Conservation (phyloP, 2,888 invertebrate species). For the Cremastobaeus sp. region DNA sequence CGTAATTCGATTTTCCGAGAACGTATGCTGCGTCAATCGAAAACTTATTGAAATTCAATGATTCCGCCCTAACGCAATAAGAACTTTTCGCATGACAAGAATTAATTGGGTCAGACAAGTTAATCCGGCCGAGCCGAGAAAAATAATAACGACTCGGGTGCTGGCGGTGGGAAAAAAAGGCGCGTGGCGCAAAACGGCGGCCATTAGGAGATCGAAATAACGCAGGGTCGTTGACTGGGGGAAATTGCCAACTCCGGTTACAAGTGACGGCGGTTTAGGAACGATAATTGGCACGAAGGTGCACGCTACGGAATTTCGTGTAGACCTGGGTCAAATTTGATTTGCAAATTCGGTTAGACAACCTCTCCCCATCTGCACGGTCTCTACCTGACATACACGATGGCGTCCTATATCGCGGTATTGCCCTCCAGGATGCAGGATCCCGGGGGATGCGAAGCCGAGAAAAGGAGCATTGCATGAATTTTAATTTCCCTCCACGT, state of each 20-base stretch:
- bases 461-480: conserved; percentile 74
- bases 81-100: conserved; percentile 2
- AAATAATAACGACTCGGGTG: conserved; percentile 4
- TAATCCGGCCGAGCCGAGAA: background rate
- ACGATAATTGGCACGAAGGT: conserved; percentile 73
- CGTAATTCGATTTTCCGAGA: conserved; percentile 26
- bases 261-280: conserved; percentile 68
- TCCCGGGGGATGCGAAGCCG: conserved; percentile 71
- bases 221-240: conserved; percentile 45
- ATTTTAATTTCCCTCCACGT: conserved; percentile 73
- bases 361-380: conserved; percentile 62
- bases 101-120: conserved; percentile 24
- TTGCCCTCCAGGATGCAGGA: conserved; percentile 65
- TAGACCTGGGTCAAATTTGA: conserved; percentile 72
- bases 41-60: conserved; percentile 29
- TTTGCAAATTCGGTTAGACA: conserved; percentile 75
- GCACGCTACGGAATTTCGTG: conserved; percentile 67
- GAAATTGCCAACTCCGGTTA: conserved; percentile 62
- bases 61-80: conserved; percentile 6
- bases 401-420: conserved; percentile 62
- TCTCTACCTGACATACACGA: conserved; percentile 53
- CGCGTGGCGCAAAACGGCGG: conserved; percentile 11
- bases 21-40: conserved; percentile 6
- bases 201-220: conserved; percentile 18
- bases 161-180: conserved; percentile 3